These are phyloP conservation scores for Plagiodera versicolora DNA, from an alignment of 2,888 invertebrate species.

Conservation along the genomic window DNA sequence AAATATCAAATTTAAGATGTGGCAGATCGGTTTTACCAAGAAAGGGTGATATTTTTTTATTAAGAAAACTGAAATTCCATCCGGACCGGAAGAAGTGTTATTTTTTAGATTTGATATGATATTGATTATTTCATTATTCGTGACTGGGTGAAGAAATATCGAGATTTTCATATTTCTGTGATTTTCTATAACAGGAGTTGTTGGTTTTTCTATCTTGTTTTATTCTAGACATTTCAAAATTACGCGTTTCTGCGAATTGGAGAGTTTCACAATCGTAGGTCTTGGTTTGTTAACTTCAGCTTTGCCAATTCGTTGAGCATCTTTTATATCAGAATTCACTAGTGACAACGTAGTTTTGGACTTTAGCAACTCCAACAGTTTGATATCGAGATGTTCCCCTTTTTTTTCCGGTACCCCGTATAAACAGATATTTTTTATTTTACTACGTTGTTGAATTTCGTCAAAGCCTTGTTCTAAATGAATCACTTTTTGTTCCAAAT, in stretches of 20 bases:
- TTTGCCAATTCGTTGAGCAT: not conserved
- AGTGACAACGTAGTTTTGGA: not conserved
- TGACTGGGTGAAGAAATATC: constrained; percentile 2
- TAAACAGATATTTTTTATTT: constrained; percentile 4
- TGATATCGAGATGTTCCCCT: not conserved
- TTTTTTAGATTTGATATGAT: constrained; percentile 1
- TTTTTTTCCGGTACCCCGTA: constrained; percentile 3
- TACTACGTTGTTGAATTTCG: not conserved
- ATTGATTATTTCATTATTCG: constrained; percentile 4
- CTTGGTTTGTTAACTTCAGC: not conserved
- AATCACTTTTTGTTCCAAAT: constrained; percentile 4
- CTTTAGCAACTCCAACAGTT: not conserved
- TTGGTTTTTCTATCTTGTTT: not conserved
- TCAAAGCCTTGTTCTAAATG: constrained; percentile 3
- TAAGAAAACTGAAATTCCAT: constrained; percentile 2
- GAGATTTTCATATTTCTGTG: not conserved
- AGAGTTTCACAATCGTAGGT: not conserved
- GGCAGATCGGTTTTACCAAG: constrained; percentile 1
- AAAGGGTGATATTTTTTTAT: constrained; percentile 1
- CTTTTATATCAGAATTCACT: not conserved
- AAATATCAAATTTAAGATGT: not conserved
- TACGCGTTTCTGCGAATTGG: constrained; percentile 1
- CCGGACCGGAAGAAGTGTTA: constrained; percentile 3
- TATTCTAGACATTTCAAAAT: constrained; percentile 1
- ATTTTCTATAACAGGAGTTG: not conserved